Base-by-base conservation (phyloP, 2,797 vertebrate genomes). In the Phyllotis vaccarum region DNA sequence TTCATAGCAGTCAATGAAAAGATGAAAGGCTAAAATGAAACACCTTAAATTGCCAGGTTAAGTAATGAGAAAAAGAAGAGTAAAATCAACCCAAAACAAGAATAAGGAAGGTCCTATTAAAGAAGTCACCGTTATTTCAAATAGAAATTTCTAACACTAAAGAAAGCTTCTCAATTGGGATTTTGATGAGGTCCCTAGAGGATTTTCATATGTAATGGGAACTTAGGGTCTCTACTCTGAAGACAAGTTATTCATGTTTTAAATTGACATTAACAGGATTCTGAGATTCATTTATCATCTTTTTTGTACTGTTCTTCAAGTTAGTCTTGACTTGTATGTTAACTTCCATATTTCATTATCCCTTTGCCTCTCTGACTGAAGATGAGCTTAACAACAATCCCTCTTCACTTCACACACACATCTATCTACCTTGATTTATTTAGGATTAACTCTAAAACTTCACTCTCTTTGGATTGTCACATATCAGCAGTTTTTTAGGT, bases 371-470 rank as follows among this genome's bases (percentile, higher is more conserved):
- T 93, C 52, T 93, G 83, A 89, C 86, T 4, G 0, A 34, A 78
- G 24, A 76, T 92, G 17, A 93, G 52, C 8, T 95, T 95, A 93
- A 96, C 64, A 87, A 62, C 58, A 94, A 14, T 40, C 74, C 49
- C 49, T 58, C 64, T 54, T 86, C 43, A 80, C 49, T 91, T 93
- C 62, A 93, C 88, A 94, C 56, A 81, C 85, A 87, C 62, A 83
- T 46, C 31, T 22, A 21, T n/a, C n/a, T n/a, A n/a, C 46, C 86
- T 94, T 94, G 95, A 96, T 89, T 92, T 83, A 95, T 93, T 89
- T 29, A 76, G 93, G 34, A 94, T 97, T 94, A 95, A 96, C 79
- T 91, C 88, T 62, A 78, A 94, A 95, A 90, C n/a, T 34, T 68
- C 68, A 54, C 70, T 97, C 91, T 37, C n/a, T 78, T 93, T 95